Percentiles rank a stretch among this genome's conserved stretches.
Conservation (phyloP, 2,113 vertebrate species). For the Pseudopipra pipra region DNA sequence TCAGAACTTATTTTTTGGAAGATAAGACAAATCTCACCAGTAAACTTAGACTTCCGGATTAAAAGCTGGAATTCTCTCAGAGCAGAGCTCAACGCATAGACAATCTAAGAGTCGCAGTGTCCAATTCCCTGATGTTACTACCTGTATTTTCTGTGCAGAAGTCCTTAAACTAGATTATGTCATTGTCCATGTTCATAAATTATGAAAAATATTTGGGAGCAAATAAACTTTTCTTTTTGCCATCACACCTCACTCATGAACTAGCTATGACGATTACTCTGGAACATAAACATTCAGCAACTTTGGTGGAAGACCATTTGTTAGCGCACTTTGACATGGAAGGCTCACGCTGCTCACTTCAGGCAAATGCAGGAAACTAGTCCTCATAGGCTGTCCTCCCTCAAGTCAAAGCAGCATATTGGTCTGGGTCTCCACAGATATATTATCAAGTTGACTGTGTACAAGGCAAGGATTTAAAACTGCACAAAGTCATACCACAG, state of each 20-base stretch:
- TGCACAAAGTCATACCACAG: background rate
- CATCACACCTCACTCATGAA: background rate
- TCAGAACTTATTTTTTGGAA: background rate
- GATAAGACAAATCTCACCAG: background rate
- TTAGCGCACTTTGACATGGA: background rate
- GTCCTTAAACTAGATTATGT: background rate
- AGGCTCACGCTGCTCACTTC: background rate
- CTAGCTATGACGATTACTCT: background rate
- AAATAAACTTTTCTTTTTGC: background rate
- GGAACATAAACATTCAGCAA: background rate
- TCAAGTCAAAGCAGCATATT: background rate
- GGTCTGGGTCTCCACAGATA: background rate
- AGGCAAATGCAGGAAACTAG: background rate
- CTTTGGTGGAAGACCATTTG: background rate
- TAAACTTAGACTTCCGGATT: background rate
- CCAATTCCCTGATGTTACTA: background rate
- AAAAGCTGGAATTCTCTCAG: background rate
- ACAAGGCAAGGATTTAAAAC: background rate
- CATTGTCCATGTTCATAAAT: background rate
- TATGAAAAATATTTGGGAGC: background rate
- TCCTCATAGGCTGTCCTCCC: background rate
- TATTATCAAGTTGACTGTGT: background rate
- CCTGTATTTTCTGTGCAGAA: background rate
- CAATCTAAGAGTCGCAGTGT: background rate
- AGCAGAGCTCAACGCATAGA: background rate